Percentiles rank a stretch among this genome's conserved stretches.
These are phyloP conservation scores for Spodoptera littoralis DNA, from an alignment of 2,888 invertebrate species.

Conservation along the genomic window DNA sequence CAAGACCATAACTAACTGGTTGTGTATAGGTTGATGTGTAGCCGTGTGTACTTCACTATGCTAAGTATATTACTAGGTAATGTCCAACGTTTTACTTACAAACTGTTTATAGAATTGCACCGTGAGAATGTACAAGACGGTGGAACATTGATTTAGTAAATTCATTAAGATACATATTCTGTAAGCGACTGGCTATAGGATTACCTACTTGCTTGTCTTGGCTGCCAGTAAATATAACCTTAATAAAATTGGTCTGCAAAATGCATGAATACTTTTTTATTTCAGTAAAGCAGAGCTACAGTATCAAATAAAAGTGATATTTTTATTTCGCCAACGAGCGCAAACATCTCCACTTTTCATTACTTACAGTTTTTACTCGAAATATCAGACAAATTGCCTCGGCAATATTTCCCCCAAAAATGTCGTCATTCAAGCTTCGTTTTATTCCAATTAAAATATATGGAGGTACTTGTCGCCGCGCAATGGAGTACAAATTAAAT, in stretches of 20 bases:
- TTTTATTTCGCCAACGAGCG: conserved; percentile 1
- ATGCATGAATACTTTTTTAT: too few species aligned
- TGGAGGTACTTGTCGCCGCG: conserved; percentile 54
- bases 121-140: too few species aligned
- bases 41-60: too few species aligned
- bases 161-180: too few species aligned
- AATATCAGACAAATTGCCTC: conserved; percentile 25
- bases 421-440: conserved; percentile 50
- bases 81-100: conserved; percentile 12
- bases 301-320: background rate
- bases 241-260: too few species aligned
- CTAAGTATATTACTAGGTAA: conserved; percentile 10
- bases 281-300: too few species aligned
- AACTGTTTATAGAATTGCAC: background rate
- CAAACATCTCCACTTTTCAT: conserved; percentile 20
- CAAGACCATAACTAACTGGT: too few species aligned
- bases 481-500: conserved; percentile 64
- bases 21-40: too few species aligned
- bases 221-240: too few species aligned
- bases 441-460: conserved; percentile 62
- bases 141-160: too few species aligned
- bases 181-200: too few species aligned
- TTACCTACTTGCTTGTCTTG: too few species aligned
- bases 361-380: conserved; percentile 28
- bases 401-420: conserved; percentile 43